Evolutionary conservation across 2,113 vertebrate species (phyloP), one percentile per base, ranked within the genome.

Genomic region (Oreotrochilus melanogaster): DNA sequence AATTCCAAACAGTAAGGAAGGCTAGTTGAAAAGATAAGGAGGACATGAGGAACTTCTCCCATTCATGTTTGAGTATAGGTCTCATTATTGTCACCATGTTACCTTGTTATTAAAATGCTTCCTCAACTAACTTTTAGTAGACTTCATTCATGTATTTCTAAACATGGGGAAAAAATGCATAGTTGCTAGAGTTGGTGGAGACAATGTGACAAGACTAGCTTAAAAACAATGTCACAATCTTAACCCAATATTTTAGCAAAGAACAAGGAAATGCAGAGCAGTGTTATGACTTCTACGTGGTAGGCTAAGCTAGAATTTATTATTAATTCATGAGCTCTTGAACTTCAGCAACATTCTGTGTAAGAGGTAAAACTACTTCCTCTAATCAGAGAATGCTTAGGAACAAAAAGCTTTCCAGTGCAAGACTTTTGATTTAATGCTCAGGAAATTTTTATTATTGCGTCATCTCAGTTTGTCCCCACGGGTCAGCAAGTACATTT

Each of bases 171-270:
- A 76, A 90, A 70, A 5, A 37, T 39, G 1, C 15, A 53, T 18
- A 6, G 11, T 45, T 78, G 10, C 10, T 54, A 58, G 7, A 24
- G 5, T 22, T 58, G 7, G 3, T 69, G 33, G 7, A 76, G 10
- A 31, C 10, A 39, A 3, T 7, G 2, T 72, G 53, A 57, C 0
- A 3, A 85, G 24, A 9, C 4, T 42, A 54, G 2, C 2, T 75
- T 72, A 35, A 88, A 90, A 61, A 18, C 7, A 9, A 2, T 24
- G 6, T 39, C 39, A 17, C 7, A 51, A 39, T 28, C 18, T 15
- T 6, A 64, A 4, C 31, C 14, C 14, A 71, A 1, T 56, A 39
- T 27, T 78, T 88, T 61, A 45, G 4, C 7, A 65, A 62, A 69
- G 15, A 23, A 58, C 11, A 42, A 7, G 28, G 42, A 85, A 66